Percentiles rank a stretch among this genome's conserved stretches.
Conservation (phyloP, 2,888 invertebrate genomes). For the Acrobasis suavella region DNA sequence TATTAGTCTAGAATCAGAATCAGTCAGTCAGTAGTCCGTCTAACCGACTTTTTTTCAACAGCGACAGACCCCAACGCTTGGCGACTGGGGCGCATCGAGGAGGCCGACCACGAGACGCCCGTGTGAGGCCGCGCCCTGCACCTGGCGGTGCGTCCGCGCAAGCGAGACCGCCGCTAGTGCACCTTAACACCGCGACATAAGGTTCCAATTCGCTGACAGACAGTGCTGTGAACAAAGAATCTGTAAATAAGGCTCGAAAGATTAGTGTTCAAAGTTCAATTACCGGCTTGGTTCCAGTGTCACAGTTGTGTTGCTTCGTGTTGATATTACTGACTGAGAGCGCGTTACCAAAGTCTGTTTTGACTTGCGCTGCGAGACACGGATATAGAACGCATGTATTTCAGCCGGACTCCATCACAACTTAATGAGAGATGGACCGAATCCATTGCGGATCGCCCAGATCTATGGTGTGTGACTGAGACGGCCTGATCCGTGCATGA, state of each 20-base stretch:
- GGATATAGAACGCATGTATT: too few species aligned
- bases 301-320: neutral
- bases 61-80: conserved; percentile 90
- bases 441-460: too few species aligned
- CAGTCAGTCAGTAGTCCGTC: too few species aligned
- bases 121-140: conserved; percentile 84
- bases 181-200: conserved; percentile 24
- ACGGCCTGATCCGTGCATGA: too few species aligned
- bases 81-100: conserved; percentile 91
- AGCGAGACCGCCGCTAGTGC: conserved; percentile 51
- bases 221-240: conserved; percentile 2
- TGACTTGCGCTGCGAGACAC: too few species aligned
- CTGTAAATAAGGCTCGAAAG: too few species aligned
- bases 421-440: too few species aligned
- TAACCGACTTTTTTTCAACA: conserved; percentile 43
- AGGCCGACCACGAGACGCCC: conserved; percentile 90
- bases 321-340: neutral
- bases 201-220: conserved; percentile 2
- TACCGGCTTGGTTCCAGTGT: neutral
- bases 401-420: too few species aligned
- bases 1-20: too few species aligned
- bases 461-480: too few species aligned
- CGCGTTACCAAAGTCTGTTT: too few species aligned
- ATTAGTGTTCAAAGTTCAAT: neutral
- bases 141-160: conserved; percentile 56